Evolutionary conservation across 2,797 vertebrate genomes (phyloP).

Genomic region (Uromys caudimaculatus): DNA sequence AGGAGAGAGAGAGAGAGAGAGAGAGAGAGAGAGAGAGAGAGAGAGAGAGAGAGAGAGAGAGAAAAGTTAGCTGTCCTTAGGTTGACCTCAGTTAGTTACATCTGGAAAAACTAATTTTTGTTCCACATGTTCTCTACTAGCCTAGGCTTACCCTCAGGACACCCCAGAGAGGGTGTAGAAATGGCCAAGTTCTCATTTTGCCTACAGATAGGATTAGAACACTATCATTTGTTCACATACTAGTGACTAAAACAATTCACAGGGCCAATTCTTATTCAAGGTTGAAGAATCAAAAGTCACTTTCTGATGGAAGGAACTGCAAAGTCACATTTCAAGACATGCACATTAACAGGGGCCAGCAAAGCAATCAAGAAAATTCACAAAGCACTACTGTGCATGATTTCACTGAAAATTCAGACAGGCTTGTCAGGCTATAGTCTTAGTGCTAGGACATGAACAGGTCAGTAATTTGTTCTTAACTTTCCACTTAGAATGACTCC

Average conservation of each 20-base stretch:
- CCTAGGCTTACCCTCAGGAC: background rate
- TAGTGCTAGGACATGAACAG: background rate
- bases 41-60: background rate
- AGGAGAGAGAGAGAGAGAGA: background rate
- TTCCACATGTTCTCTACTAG: background rate
- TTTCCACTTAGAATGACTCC: background rate
- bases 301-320: background rate
- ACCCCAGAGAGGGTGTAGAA: background rate
- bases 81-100: background rate
- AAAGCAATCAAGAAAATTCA: background rate
- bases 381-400: background rate
- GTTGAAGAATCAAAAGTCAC: background rate
- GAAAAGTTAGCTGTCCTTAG: background rate
- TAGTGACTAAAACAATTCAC: background rate
- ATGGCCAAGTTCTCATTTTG: background rate
- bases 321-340: background rate
- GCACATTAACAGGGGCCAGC: background rate
- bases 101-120: background rate
- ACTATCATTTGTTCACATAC: background rate
- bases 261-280: background rate
- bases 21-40: background rate
- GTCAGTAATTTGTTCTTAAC: background rate
- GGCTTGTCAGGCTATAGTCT: background rate
- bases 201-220: background rate
- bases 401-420: background rate